Evolutionary conservation across 2,797 vertebrate genomes (phyloP), one percentile per base, ranked within the genome.

Genomic region (Cirrhinus molitorella): DNA sequence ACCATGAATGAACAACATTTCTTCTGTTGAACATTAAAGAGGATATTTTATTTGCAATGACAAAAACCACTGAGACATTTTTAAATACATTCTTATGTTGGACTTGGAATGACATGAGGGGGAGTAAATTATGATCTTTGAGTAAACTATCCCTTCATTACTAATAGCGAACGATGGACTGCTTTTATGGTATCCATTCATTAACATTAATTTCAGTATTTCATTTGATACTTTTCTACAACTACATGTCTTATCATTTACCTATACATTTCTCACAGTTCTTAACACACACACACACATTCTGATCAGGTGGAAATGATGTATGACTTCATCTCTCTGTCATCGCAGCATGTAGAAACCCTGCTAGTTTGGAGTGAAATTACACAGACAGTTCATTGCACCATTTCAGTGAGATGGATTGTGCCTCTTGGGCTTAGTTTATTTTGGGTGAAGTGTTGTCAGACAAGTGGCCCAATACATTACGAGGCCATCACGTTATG

Each of bases 301-400:
- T 85, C 85, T 80, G 79, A 87, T 85, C 73, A 77, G 81, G 83
- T 80, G 80, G 74, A 83, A 85, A 84, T 88, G 75, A 88, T 86
- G 79, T 77, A 83, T 84, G 84, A 87, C 78, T 85, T 67, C 80
- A 84, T 59, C 80, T 85, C 84, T 85, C 73, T 79, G 83, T 85
- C 87, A 88, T 81, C 5, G 37, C 70, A 59, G 81, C 55, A 40
- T 66, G 23, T 73, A 79, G 31, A 53, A 47, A 55, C 25, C 55
- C 57, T 34, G 19, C 23, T 79, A 83, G 63, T 80, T 79, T 80
- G 37, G n/a, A 61, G 77, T 53, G 59, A 87, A 84, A 85, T 79
- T 81, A 84, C 79, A 83, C 23, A 61, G 80, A 79, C 81, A 67
- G 68, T 80, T 85, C 80, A 81, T 83, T 85, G 85, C 86, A 80